Conservation (phyloP, 2,797 vertebrate species). For the Dromococcyx pavoninus region DNA sequence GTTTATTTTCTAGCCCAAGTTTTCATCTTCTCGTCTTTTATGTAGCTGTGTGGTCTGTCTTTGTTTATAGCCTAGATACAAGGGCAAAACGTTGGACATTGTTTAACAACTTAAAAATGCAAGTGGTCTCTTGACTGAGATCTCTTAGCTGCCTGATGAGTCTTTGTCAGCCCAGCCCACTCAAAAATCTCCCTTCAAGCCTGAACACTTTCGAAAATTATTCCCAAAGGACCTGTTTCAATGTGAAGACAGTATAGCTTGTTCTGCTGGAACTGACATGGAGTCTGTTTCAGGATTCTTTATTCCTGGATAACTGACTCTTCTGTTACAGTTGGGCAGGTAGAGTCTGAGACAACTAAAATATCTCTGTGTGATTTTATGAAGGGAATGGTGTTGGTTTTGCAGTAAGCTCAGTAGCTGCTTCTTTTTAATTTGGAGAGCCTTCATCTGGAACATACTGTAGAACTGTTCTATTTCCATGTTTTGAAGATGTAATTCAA, state of each 20-base stretch:
- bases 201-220: background rate
- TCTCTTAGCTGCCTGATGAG: background rate
- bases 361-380: background rate
- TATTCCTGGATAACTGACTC: background rate
- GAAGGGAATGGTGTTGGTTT: background rate
- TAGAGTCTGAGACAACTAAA: background rate
- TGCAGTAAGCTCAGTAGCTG: background rate
- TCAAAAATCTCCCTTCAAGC: background rate
- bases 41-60: background rate
- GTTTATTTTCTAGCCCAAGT: background rate
- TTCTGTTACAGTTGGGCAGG: background rate
- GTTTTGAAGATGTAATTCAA: background rate
- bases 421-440: background rate
- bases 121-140: background rate
- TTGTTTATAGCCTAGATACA: background rate
- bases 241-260: background rate
- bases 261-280: background rate
- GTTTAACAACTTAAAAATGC: background rate
- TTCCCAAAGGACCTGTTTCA: background rate
- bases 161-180: background rate
- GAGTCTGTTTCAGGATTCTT: background rate
- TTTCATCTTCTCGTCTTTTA: background rate
- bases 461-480: background rate
- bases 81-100: background rate
- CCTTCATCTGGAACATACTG: background rate